Evolutionary conservation across 2,888 invertebrate species (phyloP).

Genomic region (Plagodis pulveraria): DNA sequence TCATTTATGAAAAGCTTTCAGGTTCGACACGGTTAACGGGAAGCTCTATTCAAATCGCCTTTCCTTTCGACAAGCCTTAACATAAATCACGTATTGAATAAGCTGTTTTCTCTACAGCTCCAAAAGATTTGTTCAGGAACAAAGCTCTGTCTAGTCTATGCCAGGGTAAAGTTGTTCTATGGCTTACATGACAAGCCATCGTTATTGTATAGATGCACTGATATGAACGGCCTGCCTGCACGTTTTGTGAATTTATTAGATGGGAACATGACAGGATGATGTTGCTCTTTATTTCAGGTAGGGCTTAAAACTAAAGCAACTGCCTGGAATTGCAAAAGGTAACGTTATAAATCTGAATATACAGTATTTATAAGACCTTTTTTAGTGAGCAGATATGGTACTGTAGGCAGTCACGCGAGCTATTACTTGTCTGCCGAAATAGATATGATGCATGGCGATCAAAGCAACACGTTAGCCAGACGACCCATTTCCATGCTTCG

Average conservation of each 20-base stretch:
- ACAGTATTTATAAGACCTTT: conserved; percentile 5
- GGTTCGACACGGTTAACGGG: conserved; percentile 68
- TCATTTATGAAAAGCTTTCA: conserved; percentile 82
- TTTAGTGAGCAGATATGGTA: conserved; percentile 35
- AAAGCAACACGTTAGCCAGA: conserved; percentile 26
- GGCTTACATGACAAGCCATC: conserved; percentile 32
- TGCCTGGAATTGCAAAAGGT: neutral
- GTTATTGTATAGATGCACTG: conserved; percentile 36
- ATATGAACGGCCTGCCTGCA: conserved; percentile 31
- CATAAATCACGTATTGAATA: conserved; percentile 74
- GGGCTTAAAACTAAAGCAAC: neutral
- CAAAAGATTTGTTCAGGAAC: conserved; percentile 49
- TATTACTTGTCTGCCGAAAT: conserved; percentile 65
- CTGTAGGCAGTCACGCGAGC: conserved; percentile 44
- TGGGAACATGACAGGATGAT: conserved; percentile 37
- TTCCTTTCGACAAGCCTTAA: conserved; percentile 69
- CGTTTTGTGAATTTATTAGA: conserved; percentile 36
- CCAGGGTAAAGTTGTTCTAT: conserved; percentile 24
- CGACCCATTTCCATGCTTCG: conserved; percentile 29
- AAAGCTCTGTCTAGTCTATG: conserved; percentile 29
- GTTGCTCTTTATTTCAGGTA: conserved; percentile 19
- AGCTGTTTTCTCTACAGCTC: conserved; percentile 58
- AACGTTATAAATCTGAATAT: neutral
- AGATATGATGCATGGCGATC: conserved; percentile 55
- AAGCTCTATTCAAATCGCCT: conserved; percentile 78